phyloP scores from a whole-genome alignment of 2,888 invertebrate genomes.

The Scelioninae gen. 2 region DNA sequence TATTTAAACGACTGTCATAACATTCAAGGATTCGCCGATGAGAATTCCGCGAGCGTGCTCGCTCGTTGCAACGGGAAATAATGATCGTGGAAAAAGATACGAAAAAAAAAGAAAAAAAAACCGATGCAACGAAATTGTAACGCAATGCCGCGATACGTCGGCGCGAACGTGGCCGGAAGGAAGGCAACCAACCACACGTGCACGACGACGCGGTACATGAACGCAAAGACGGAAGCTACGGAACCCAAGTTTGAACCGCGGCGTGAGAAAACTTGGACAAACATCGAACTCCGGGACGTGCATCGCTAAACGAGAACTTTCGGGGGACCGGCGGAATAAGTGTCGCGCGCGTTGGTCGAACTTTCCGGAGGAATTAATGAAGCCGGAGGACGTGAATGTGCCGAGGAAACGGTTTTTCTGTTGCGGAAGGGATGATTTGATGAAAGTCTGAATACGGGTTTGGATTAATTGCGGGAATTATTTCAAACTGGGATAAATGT shows the following conservation, averaged over 20 bases:
- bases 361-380: no score
- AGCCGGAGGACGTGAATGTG: neutral
- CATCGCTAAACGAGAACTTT: constrained; percentile 25
- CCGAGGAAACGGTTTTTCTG: neutral
- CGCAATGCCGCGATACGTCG: constrained; percentile 20
- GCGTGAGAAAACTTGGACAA: constrained; percentile 51
- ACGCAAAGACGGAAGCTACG: constrained; percentile 24
- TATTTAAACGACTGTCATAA: constrained; percentile 41
- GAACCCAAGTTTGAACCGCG: constrained; percentile 23
- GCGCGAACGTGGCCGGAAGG: constrained; percentile 26
- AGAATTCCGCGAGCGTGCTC: constrained; percentile 1
- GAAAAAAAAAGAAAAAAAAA: constrained; percentile 4
- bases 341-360: constrained; percentile 22
- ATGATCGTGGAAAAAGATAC: constrained; percentile 17
- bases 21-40: constrained; percentile 25
- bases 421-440: constrained; percentile 1
- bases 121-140: constrained; percentile 11
- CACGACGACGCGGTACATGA: neutral
- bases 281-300: constrained; percentile 39
- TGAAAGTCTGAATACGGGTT: no score
- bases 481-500: no score
- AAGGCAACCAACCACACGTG: neutral
- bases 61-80: constrained; percentile 18
- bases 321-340: constrained; percentile 31
- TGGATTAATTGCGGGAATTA: no score